Base-by-base conservation (phyloP, 2,797 vertebrate species). In the Pseudomugil gertrudae region DNA sequence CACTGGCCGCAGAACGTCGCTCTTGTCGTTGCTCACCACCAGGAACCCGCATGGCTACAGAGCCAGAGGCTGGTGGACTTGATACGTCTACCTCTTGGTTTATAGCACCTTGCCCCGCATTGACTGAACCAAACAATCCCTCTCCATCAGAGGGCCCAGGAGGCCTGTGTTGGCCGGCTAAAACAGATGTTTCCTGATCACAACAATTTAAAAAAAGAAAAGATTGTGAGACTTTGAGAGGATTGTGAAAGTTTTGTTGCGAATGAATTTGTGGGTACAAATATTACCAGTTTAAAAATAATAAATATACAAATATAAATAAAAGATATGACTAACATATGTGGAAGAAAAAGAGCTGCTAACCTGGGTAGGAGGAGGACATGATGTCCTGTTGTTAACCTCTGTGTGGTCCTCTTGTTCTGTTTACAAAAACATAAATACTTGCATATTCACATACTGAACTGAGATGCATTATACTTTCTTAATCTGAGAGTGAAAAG, bases 321-420 rank as follows among this genome's bases (percentile, higher is more conserved):
- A 58, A 57, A 45, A 40, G 1, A 62, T 32, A 1, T 48, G 2
- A 51, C 67, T 30, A 13, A 27, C 9, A 51, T 23, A 0, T 0
- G 43, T 26, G 2, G 24, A 36, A 14, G 45, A 59, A 24, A 24
- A 4, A 30, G 2, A 24, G 13, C 17, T 50, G 48, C 61, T 71
- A 64, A 95, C 94, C 94, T 93, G 91, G 61, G 82, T 84, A 80
- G 87, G 78, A 60, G 90, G 82, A 62, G 92, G 80, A 80, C 86
- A 87, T 1, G 81, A 68, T 29, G 79, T 79, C 57, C 86, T 91
- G 78, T 95, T 93, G 63, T 93, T 93, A n/a, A 92, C 86, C 40
- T 91, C 90, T 55, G 84, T 66, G 48, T 92, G 93, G 58, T 89
- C 92, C 27, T 92, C 89, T 81, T 90, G 89, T 5, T 94, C 93